Evolutionary conservation across 2,113 vertebrate species (phyloP), one percentile per base, ranked within the genome.

Genomic region (Cyanocitta stelleri): DNA sequence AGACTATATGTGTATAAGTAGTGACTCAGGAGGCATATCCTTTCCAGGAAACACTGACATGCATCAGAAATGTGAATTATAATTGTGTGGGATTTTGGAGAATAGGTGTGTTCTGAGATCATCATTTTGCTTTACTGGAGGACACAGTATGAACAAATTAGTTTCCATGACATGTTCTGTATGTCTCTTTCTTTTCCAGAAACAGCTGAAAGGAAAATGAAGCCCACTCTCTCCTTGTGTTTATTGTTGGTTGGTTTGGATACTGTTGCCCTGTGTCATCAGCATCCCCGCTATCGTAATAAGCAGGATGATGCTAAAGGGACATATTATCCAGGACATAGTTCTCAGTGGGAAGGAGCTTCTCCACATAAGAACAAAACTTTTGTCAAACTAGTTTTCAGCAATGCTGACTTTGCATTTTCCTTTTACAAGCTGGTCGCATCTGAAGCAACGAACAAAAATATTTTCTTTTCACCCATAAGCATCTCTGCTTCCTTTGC

Each of bases 391-490:
- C 3, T 99, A 6, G 32, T 94, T 29, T 12, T 92, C 23, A 95
- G 81, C 64, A 98, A 98, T 13, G 85, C 95, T 26, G 97, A 98
- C 82, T 99, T 99, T 43, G 97, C 97, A 52, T 98, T 99, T 54
- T 74, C 96, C 35, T 96, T 99, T 76, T 99, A 99, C 94, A 98
- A 98, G 91, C 76, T 92, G 16, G 91, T 99, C 2, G 68, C 86
- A 35, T 91, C 97, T 0, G 89, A 96, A 52, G 52, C 13, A 55
- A 93, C 20, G 0, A 8, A 49, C 27, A 51, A 93, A 90, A 99
- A 99, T 92, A 79, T 99, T 95, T 98, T 99, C 97, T 98, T 98
- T 93, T 99, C 99, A 1, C 99, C 99, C 1, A 29, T 99, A 93
- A 98, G 98, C 61, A 98, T 99, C 94, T 95, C 98, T 80, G 59